Percentiles rank a stretch among this genome's conserved stretches.
phyloP scores from a whole-genome alignment of 2,113 vertebrate species.

The Hiodon tergisus region DNA sequence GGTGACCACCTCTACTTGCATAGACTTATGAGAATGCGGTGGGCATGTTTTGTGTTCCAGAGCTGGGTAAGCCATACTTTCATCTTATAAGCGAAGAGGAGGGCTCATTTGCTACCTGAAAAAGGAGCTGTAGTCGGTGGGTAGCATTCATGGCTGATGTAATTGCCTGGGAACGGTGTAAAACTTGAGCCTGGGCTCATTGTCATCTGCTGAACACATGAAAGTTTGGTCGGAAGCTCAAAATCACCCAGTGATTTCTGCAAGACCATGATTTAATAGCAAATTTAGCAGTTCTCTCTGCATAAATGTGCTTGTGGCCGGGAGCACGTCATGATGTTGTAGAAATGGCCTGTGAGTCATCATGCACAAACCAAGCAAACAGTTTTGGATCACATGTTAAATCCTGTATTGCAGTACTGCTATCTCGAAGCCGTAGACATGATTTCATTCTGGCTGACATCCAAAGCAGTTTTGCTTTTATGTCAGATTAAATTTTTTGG shows the following conservation, averaged over 20 bases:
- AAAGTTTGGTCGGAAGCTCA: not conserved
- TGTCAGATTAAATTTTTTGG: no score
- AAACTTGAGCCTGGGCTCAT: not conserved
- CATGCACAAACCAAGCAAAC: not conserved
- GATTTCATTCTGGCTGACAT: conserved; percentile 5
- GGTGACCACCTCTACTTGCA: no score
- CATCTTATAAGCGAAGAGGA: not conserved
- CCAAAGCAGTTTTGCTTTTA: not conserved
- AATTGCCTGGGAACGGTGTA: not conserved
- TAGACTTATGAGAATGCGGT: no score
- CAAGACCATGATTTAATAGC: not conserved
- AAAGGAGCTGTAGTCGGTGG: not conserved
- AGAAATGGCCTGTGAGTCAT: not conserved
- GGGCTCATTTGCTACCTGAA: not conserved
- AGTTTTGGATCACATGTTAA: not conserved
- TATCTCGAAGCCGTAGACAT: conserved; percentile 13
- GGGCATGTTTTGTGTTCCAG: no score
- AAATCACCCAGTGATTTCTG: not conserved
- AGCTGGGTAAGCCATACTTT: not conserved
- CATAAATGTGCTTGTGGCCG: not conserved
- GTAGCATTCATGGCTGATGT: not conserved
- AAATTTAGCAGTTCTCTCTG: not conserved
- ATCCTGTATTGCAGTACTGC: not conserved
- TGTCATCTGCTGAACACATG: conserved; percentile 18
- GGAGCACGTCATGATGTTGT: not conserved